A percentile compares a stretch with the other conserved stretches of the same genome.
These are phyloP conservation scores for Philereme vetulata DNA, from an alignment of 2,888 invertebrate genomes.

Conservation along the genomic window DNA sequence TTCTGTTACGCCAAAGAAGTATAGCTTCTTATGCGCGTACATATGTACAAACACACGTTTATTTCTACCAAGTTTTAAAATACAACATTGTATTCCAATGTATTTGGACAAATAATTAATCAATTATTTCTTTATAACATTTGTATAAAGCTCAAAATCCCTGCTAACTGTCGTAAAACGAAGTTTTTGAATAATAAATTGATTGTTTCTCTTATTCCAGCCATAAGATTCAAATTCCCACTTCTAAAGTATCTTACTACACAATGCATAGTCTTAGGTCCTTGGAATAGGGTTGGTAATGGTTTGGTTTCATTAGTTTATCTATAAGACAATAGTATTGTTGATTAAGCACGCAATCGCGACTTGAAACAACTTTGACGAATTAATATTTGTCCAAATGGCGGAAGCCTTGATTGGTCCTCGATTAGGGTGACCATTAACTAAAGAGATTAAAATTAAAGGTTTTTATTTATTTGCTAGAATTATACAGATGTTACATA, in stretches of 20 bases:
- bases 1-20: too few relatives aligned
- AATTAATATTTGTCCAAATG: constrained; percentile 77
- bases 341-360: constrained; percentile 75
- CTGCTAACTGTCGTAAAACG: constrained; percentile 1
- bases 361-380: constrained; percentile 70
- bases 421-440: constrained; percentile 6
- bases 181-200: constrained; percentile 1
- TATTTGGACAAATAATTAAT: constrained; percentile 9
- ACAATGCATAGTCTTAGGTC: not conserved
- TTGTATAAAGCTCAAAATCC: not conserved
- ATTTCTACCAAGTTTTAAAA: constrained; percentile 26
- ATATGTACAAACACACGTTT: not conserved
- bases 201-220: constrained; percentile 11
- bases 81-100: constrained; percentile 27
- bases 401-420: constrained; percentile 66
- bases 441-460: too few relatives aligned
- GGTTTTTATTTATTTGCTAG: too few relatives aligned
- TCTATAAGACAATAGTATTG: constrained; percentile 45
- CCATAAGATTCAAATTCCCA: constrained; percentile 24
- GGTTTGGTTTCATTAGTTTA: constrained; percentile 6
- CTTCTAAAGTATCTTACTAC: not conserved
- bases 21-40: too few relatives aligned
- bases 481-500: too few relatives aligned
- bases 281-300: constrained; percentile 10
- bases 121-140: constrained; percentile 11